Conservation (phyloP, 2,797 vertebrate genomes). For the Macroramphosus scolopax region DNA sequence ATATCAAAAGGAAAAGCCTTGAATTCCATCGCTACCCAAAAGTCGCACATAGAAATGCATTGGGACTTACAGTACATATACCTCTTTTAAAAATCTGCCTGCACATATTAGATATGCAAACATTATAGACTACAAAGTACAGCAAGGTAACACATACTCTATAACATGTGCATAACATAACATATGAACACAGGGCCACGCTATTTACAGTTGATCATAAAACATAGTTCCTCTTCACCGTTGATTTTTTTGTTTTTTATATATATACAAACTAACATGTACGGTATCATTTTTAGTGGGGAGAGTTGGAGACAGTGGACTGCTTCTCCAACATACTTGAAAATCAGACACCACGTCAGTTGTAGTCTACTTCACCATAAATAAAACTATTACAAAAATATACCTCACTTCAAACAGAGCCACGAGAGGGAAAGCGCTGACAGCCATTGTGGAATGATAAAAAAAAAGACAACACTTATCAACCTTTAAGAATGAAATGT, state of each 20-base stretch:
- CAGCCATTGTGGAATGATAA: slow-evolving; percentile 61
- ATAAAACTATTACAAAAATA: slow-evolving; percentile 79
- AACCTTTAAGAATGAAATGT: slow-evolving; percentile 21
- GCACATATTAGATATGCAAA: slow-evolving; percentile 59
- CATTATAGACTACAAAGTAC: slow-evolving; percentile 61
- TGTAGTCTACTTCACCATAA: slow-evolving; percentile 71
- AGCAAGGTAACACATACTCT: slow-evolving; percentile 49
- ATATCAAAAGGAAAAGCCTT: slow-evolving; percentile 70
- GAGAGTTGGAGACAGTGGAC: slow-evolving; percentile 25
- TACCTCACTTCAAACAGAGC: slow-evolving; percentile 71
- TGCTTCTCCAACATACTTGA: slow-evolving; percentile 40
- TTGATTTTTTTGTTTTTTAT: slow-evolving; percentile 51
- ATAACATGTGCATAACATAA: slow-evolving; percentile 55
- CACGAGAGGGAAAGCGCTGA: slow-evolving; percentile 56
- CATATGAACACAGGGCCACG: slow-evolving; percentile 45
- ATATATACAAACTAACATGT: slow-evolving; percentile 72
- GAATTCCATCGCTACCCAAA: slow-evolving; percentile 44
- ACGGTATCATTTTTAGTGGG: slow-evolving; percentile 47
- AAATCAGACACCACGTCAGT: slow-evolving; percentile 24
- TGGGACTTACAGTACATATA: slow-evolving; percentile 51
- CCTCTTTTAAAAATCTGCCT: slow-evolving; percentile 59
- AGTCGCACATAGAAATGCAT: slow-evolving; percentile 50
- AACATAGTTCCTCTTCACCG: slow-evolving; percentile 33
- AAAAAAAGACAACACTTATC: slow-evolving; percentile 7
- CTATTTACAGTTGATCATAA: slow-evolving; percentile 70